Conservation (phyloP, 2,888 invertebrate species). For the Andricus curvator region DNA sequence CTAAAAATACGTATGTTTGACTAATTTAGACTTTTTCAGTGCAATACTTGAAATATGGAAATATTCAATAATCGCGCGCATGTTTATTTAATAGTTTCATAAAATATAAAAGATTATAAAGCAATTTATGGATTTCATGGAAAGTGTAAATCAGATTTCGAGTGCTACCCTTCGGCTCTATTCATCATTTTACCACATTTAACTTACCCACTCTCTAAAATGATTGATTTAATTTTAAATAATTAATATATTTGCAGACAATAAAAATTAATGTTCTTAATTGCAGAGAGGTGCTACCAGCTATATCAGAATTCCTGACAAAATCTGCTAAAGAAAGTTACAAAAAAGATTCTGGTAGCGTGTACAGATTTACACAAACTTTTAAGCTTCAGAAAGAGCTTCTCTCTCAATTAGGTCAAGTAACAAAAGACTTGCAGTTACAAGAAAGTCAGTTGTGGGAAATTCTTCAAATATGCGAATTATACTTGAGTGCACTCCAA, state of each 20-base stretch:
- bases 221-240: neutral
- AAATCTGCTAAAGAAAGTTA: constrained; percentile 81
- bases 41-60: too few relatives aligned
- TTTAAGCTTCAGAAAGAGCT: constrained; percentile 81
- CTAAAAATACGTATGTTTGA: too few relatives aligned
- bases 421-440: constrained; percentile 79
- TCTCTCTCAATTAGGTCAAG: constrained; percentile 78
- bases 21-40: too few relatives aligned
- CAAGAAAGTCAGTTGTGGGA: constrained; percentile 76
- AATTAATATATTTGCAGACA: neutral
- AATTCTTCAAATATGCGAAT: constrained; percentile 77
- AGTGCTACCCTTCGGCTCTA: too few relatives aligned
- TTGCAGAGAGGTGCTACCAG: constrained; percentile 85
- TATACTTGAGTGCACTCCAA: constrained; percentile 82
- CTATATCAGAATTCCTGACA: constrained; percentile 80
- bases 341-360: constrained; percentile 80
- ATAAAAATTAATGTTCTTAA: constrained; percentile 31
- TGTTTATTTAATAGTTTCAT: too few relatives aligned
- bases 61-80: too few relatives aligned
- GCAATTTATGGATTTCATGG: too few relatives aligned
- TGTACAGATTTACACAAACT: constrained; percentile 81
- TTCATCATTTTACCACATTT: too few relatives aligned
- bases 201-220: neutral
- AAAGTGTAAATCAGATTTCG: too few relatives aligned
- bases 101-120: too few relatives aligned